Base-by-base conservation (phyloP, 2,888 invertebrate species). In the Nemotelus nigrinus region DNA sequence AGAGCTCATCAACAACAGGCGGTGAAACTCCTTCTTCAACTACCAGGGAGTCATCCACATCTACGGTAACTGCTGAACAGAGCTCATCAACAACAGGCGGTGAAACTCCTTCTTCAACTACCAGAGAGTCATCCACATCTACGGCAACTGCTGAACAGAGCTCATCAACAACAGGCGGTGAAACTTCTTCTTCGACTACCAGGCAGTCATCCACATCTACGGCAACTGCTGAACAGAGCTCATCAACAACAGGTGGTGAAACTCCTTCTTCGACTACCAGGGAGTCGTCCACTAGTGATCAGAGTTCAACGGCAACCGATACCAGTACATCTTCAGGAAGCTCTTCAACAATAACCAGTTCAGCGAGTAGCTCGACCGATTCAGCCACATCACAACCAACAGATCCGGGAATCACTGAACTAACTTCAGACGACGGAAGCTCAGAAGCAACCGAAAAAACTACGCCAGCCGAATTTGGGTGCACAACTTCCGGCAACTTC, bases 381-480 rank as follows among this genome's bases (percentile, higher is more conserved):
- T 6, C 50, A 50, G 8, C 6, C 50, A 50, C 50, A 50, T 6
- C 50, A 50, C 6, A 50, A 50, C 50, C 5, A 4, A 63, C 63
- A 43, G 25, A 58, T 10, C 7, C 8, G 5, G 58, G 58, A 6
- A 63, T 39, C 63, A 43, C 41, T 41, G 63, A 63, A 25, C 25
- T n/a, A 3, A 63, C 63, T n/a, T 63, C 63, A 41, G 63, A 3
- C 4, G 63, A 63, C 39, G 57, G 25, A 8, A 10, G 7, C 6
- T 47, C 67, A 10, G 43, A 39, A 41, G 39, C 45, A 8, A 4
- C n/a, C 4, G 39, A 6, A 6, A 10, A 7, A 39, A 53, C 55
- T 4, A 70, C 70, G 44, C 72, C 72, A 7, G 47, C 47, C 3
- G 72, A 58, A 41, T 72, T 72, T 25, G 25, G 45, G 3, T 72